These are phyloP conservation scores for Ectemnius cavifrons DNA, from an alignment of 2,888 invertebrate genomes.

Conservation along the genomic window DNA sequence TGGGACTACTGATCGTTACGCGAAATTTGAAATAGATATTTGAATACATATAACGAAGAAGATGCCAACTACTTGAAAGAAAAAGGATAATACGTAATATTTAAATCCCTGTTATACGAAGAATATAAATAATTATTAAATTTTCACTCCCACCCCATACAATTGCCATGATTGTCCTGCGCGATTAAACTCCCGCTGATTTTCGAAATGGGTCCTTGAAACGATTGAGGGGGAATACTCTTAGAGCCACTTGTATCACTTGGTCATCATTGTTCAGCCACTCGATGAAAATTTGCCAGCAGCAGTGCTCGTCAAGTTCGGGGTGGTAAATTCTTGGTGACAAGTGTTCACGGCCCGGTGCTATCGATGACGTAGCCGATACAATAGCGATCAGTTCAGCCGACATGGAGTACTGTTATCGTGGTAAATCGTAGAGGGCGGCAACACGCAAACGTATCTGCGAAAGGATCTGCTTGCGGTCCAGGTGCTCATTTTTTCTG, in stretches of 20 bases:
- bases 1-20: no score
- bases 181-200: slow-evolving; percentile 65
- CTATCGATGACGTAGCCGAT: slow-evolving; percentile 31
- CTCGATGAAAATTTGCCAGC: slow-evolving; percentile 46
- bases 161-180: no score
- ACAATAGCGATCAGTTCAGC: slow-evolving; percentile 44
- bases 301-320: slow-evolving; percentile 35
- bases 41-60: no score
- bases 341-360: slow-evolving; percentile 45
- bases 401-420: slow-evolving; percentile 40
- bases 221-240: slow-evolving; percentile 34
- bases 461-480: slow-evolving; percentile 17
- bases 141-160: no score
- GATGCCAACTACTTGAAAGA: no score
- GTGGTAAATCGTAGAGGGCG: slow-evolving; percentile 27
- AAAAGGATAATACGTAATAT: no score
- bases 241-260: slow-evolving; percentile 17
- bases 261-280: slow-evolving; percentile 33
- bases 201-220: slow-evolving; percentile 26
- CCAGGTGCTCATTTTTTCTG: neutral
- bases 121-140: no score
- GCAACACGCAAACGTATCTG: slow-evolving; percentile 19
- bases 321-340: slow-evolving; percentile 48
- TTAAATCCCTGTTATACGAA: no score
- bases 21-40: no score